phyloP scores from a whole-genome alignment of 2,888 invertebrate species.

The Lutraria lutraria region DNA sequence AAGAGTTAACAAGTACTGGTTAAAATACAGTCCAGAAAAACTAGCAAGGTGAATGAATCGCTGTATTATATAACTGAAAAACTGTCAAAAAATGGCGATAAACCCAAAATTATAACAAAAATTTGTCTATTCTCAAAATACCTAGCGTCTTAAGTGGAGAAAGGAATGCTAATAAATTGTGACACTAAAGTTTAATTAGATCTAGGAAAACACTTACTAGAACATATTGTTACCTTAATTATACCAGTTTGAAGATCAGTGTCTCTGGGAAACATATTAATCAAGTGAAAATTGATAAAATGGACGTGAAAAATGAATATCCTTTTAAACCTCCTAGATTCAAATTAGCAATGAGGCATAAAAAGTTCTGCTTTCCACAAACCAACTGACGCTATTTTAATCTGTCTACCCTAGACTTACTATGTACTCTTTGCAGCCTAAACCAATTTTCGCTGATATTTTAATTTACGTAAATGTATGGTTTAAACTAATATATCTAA shows the following conservation, averaged over 20 bases:
- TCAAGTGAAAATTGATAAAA: slow-evolving; percentile 5
- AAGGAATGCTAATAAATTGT: slow-evolving; percentile 4
- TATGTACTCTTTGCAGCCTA: too few species aligned
- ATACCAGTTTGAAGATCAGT: background rate
- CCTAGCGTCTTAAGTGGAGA: background rate
- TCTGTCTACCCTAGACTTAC: too few species aligned
- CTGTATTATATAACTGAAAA: too few species aligned
- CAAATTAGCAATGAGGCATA: background rate
- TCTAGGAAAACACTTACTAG: background rate
- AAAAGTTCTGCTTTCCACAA: too few species aligned
- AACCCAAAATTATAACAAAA: background rate
- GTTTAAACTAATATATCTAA: too few species aligned
- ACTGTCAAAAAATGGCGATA: too few species aligned
- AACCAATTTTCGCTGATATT: too few species aligned
- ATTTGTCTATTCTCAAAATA: background rate
- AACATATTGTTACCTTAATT: slow-evolving; percentile 2
- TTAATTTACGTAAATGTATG: too few species aligned
- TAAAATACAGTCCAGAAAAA: too few species aligned
- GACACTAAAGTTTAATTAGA: background rate
- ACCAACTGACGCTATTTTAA: too few species aligned
- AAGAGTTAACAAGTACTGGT: too few species aligned
- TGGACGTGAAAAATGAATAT: slow-evolving; percentile 17
- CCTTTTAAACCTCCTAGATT: background rate
- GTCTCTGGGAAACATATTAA: background rate
- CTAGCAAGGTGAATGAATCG: too few species aligned